Conservation (phyloP, 2,888 invertebrate species). For the Ophion costatus region DNA sequence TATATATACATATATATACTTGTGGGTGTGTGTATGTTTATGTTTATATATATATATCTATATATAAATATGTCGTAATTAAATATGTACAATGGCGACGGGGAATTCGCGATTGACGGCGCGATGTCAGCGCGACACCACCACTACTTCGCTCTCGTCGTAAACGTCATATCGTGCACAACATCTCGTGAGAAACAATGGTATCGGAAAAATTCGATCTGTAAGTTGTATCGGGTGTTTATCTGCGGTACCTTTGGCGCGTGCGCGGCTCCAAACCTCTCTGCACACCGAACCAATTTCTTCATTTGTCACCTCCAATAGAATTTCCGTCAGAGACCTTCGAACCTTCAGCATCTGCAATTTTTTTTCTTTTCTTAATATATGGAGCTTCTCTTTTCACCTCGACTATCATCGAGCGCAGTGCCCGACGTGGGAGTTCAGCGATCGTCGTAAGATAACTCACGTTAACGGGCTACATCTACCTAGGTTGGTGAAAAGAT, state of each 20-base stretch:
- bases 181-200: conserved; percentile 65
- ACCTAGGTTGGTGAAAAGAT: too few relatives aligned
- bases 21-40: conserved; percentile 41
- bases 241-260: conserved; percentile 90
- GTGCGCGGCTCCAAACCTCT: conserved; percentile 92
- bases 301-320: conserved; percentile 96
- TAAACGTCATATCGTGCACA: conserved; percentile 63
- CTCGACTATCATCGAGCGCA: not conserved
- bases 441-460: too few relatives aligned
- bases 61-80: conserved; percentile 41
- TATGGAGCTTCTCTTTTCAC: too few relatives aligned
- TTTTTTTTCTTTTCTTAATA: conserved; percentile 9
- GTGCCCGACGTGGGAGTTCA: not conserved
- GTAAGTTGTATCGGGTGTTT: conserved; percentile 76
- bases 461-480: too few relatives aligned
- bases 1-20: conserved; percentile 49
- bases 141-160: conserved; percentile 63
- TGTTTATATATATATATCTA: conserved; percentile 62
- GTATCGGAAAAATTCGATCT: conserved; percentile 73
- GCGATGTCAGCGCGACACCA: conserved; percentile 60
- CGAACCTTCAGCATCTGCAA: conserved; percentile 94
- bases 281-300: conserved; percentile 93
- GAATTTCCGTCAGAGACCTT: conserved; percentile 95
- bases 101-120: conserved; percentile 47
- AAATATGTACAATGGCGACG: conserved; percentile 63